phyloP scores from a whole-genome alignment of 1,140 invertebrate species.

The Paraescarpia echinospica region DNA sequence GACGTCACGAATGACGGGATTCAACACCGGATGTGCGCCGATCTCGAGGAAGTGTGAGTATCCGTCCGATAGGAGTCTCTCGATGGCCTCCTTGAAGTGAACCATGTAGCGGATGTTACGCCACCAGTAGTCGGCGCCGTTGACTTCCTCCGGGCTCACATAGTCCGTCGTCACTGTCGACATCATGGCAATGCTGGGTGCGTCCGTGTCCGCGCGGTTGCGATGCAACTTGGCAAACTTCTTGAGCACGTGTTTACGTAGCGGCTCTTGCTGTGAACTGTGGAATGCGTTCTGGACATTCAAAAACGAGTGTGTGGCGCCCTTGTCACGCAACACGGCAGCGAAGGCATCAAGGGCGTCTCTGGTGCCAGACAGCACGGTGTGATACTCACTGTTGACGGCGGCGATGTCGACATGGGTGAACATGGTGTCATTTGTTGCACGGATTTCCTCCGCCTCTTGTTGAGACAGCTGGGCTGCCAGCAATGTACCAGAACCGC shows the following conservation, averaged over 20 bases:
- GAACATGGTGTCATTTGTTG: not conserved
- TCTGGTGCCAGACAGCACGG: not conserved
- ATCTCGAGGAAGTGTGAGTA: not conserved
- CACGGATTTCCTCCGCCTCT: not conserved
- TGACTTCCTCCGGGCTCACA: not conserved
- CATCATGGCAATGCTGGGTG: not conserved
- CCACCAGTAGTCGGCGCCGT: not conserved
- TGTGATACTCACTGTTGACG: not conserved
- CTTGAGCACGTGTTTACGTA: not conserved
- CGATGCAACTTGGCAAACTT: not conserved
- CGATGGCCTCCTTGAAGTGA: not conserved
- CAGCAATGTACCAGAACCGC: not conserved
- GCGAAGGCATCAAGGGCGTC: not conserved
- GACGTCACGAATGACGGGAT: not conserved
- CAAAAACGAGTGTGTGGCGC: not conserved
- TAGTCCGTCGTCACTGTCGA: not conserved
- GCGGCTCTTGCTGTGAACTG: not conserved
- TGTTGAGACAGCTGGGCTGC: not conserved
- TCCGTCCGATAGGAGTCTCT: not conserved
- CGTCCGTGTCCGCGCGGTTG: not conserved
- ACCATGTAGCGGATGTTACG: not conserved
- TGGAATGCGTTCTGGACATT: not conserved
- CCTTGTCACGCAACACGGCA: not conserved
- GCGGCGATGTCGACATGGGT: not conserved
- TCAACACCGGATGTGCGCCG: not conserved